Percentiles rank a stretch among this genome's conserved stretches.
Conservation (phyloP, 2,113 vertebrate genomes). For the Scalopus aquaticus region DNA sequence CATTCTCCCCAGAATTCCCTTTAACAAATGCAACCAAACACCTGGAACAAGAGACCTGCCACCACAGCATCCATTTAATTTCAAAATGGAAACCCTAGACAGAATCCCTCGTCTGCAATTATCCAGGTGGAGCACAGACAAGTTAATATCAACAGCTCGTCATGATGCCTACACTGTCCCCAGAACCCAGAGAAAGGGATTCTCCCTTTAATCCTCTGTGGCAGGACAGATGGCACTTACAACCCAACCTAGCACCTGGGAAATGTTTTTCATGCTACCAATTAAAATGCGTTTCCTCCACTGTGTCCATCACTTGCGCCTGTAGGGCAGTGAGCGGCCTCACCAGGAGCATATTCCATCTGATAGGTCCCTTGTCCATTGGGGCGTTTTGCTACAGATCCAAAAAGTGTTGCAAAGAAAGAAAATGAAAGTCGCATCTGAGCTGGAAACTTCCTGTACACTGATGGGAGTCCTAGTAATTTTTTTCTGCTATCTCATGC, state of each 20-base stretch:
- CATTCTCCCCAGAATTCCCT: conserved; percentile 56
- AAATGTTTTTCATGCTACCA: conserved; percentile 71
- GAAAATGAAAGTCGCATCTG: not conserved
- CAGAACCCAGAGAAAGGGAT: conserved; percentile 46
- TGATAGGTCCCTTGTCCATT: not conserved
- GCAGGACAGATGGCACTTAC: conserved; percentile 79
- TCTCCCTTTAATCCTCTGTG: conserved; percentile 72
- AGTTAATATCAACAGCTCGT: conserved; percentile 66
- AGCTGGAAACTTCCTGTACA: not conserved
- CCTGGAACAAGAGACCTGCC: conserved; percentile 37
- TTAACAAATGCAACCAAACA: conserved; percentile 45
- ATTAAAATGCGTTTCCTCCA: conserved; percentile 56
- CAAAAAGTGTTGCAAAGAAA: not conserved
- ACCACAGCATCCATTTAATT: not conserved
- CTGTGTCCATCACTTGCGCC: conserved; percentile 53
- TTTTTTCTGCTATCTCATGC: not conserved
- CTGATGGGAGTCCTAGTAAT: not conserved
- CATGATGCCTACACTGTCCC: conserved; percentile 30
- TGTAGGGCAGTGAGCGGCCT: not conserved
- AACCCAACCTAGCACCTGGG: conserved; percentile 69
- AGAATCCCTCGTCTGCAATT: conserved; percentile 54
- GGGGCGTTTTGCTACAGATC: not conserved
- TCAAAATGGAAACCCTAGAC: conserved; percentile 53
- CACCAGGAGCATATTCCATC: not conserved
- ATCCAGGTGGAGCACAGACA: conserved; percentile 64